Conservation (phyloP, 2,888 invertebrate genomes). For the Perizoma affinitatum region DNA sequence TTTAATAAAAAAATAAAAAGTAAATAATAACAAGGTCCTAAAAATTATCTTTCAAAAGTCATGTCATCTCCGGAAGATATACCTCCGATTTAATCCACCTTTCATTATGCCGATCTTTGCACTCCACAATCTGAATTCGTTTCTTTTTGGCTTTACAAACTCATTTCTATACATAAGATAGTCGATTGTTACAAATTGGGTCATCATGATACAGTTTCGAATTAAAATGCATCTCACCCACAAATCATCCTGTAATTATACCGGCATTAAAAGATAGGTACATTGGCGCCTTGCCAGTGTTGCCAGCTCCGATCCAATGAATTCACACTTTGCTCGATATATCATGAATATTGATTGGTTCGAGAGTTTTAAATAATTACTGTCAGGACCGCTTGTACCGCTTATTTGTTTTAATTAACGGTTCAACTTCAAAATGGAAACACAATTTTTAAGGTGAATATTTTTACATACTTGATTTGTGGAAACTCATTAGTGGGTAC, state of each 20-base stretch:
- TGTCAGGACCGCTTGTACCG: constrained; percentile 23
- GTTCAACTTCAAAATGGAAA: constrained; percentile 26
- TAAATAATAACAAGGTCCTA: too few species aligned
- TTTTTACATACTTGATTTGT: constrained; percentile 19
- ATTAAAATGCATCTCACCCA: constrained; percentile 11
- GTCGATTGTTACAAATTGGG: background rate
- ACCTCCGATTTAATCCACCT: too few species aligned
- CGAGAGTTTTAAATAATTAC: constrained; percentile 39
- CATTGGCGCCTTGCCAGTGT: constrained; percentile 34
- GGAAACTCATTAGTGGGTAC: constrained; percentile 5
- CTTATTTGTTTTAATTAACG: constrained; percentile 38
- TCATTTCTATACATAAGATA: too few species aligned
- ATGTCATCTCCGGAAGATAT: too few species aligned
- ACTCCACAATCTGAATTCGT: too few species aligned
- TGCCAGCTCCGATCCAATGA: constrained; percentile 25
- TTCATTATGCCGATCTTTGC: too few species aligned
- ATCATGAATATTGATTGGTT: constrained; percentile 41
- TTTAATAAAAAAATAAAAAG: too few species aligned
- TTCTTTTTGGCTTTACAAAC: too few species aligned
- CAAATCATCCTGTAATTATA: constrained; percentile 32
- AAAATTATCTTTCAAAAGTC: too few species aligned
- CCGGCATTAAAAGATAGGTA: constrained; percentile 24
- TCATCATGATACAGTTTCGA: background rate
- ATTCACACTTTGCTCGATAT: constrained; percentile 35
- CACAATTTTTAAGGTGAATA: constrained; percentile 23